phyloP scores from a whole-genome alignment of 92 coral and sea anemone genomes.

The Zoanthus solanderi region DNA sequence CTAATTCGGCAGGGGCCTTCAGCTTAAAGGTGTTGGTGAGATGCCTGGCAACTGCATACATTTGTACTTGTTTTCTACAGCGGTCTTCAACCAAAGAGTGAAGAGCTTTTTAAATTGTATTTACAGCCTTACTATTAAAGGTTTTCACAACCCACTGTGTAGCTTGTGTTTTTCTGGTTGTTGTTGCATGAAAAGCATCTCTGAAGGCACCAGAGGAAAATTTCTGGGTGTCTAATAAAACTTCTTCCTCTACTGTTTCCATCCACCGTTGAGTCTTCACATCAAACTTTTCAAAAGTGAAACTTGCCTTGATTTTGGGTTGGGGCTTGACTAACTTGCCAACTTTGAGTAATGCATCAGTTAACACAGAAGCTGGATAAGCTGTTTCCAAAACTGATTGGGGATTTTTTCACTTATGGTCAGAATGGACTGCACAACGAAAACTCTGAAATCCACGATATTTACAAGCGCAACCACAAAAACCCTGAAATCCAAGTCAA shows the following conservation, averaged over 20 bases:
- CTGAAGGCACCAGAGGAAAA: constrained; percentile 64
- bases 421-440: background rate
- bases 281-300: constrained; percentile 63
- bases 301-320: constrained; percentile 34
- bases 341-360: constrained; percentile 54
- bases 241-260: constrained; percentile 19
- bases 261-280: constrained; percentile 46
- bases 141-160: constrained; percentile 49
- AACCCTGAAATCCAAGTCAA: too few species aligned
- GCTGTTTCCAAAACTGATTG: background rate
- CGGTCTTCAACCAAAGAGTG: constrained; percentile 37
- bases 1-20: constrained; percentile 53
- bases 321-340: constrained; percentile 61
- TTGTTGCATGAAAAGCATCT: constrained; percentile 56
- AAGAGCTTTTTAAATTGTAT: constrained; percentile 25
- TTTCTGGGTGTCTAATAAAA: constrained; percentile 46
- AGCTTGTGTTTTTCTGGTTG: background rate
- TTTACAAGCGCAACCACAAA: too few species aligned
- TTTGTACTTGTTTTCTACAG: constrained; percentile 55
- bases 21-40: constrained; percentile 19
- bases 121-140: constrained; percentile 14
- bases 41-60: constrained; percentile 58
- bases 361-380: constrained; percentile 63
- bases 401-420: background rate
- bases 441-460: too few species aligned